A percentile compares a stretch with the other conserved stretches of the same genome.
Evolutionary conservation across 2,797 vertebrate genomes (phyloP).

Genomic region (Halcyon badia): DNA sequence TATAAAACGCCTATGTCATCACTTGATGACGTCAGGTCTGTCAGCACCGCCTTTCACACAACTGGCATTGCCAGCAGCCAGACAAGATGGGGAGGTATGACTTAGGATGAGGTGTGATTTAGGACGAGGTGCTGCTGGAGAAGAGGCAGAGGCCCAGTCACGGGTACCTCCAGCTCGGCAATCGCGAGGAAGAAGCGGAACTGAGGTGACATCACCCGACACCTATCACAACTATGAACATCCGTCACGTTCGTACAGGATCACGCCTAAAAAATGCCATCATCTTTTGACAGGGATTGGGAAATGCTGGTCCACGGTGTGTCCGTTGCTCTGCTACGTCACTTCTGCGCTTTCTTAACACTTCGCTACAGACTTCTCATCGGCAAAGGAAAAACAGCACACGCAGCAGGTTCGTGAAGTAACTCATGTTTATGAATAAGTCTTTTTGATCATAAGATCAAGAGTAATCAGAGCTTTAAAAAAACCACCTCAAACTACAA

Average conservation of each 20-base stretch:
- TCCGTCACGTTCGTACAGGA: rapidly evolving
- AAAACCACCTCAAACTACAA: not conserved
- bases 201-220: not conserved
- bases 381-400: not conserved
- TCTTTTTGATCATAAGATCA: not conserved
- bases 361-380: not conserved
- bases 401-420: not conserved
- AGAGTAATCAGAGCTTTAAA: not conserved
- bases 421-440: not conserved
- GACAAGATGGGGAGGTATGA: not conserved
- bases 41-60: not conserved
- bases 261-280: not conserved
- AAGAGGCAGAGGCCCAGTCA: not conserved
- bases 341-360: not conserved
- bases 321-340: not conserved
- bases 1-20: not conserved
- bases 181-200: not conserved
- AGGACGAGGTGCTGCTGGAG: not conserved
- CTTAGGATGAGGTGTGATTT: not conserved
- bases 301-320: not conserved
- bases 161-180: not conserved
- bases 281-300: not conserved
- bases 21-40: constrained; percentile 34
- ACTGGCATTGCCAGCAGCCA: not conserved
- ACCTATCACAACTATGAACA: not conserved